Conservation (phyloP, 2,888 invertebrate genomes). For the Orthosia cruda region DNA sequence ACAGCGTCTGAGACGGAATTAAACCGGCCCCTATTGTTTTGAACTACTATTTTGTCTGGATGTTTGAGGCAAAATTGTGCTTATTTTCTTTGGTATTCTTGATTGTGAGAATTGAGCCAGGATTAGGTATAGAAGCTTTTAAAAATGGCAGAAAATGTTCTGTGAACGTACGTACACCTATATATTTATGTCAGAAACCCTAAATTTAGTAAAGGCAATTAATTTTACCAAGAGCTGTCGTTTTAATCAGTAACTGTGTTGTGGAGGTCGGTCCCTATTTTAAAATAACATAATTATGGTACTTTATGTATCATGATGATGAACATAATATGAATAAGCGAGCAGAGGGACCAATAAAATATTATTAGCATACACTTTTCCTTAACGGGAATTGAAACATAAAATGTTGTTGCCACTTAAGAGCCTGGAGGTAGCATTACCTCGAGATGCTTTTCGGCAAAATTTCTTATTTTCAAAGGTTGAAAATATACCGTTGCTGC, state of each 20-base stretch:
- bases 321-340: conserved; percentile 21
- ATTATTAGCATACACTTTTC: conserved; percentile 42
- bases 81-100: background rate
- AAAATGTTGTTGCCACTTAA: conserved; percentile 50
- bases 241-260: too few relatives aligned
- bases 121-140: background rate
- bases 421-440: conserved; percentile 42
- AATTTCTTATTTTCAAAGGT: conserved; percentile 11
- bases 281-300: background rate
- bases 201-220: too few relatives aligned
- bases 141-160: background rate
- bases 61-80: conserved; percentile 27
- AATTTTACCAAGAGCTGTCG: too few relatives aligned
- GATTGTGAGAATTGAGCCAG: background rate
- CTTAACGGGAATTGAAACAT: conserved; percentile 41
- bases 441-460: background rate
- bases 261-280: too few relatives aligned
- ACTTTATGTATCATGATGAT: background rate
- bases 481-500: background rate
- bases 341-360: conserved; percentile 37
- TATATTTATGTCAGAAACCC: too few relatives aligned
- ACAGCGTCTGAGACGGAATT: conserved; percentile 74
- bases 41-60: conserved; percentile 60
- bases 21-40: conserved; percentile 71
- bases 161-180: too few relatives aligned